Conservation (phyloP, 2,797 vertebrate genomes). For the Manis pentadactyla region DNA sequence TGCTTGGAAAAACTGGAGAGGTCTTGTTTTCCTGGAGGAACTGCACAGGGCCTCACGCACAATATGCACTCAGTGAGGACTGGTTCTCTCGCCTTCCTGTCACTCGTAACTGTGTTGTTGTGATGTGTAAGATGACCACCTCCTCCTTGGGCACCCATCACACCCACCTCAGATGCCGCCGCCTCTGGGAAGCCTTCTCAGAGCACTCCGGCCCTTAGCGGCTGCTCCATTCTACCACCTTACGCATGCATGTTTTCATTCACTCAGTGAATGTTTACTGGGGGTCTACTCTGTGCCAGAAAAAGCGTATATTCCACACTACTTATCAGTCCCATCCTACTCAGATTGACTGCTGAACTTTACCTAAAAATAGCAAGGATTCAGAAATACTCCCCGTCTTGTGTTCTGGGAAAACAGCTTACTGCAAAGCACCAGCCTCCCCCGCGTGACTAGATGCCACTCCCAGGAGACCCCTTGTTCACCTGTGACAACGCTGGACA, state of each 20-base stretch:
- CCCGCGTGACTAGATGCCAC: background rate
- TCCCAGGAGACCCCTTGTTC: background rate
- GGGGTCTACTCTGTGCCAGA: background rate
- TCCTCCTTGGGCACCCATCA: background rate
- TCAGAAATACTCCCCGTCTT: rapidly evolving
- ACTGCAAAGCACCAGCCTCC: background rate
- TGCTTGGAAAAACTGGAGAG: background rate
- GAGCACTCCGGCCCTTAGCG: too few relatives aligned
- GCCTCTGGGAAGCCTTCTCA: background rate
- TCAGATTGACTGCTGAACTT: background rate
- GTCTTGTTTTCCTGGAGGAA: background rate
- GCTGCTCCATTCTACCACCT: background rate
- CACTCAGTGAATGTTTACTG: rapidly evolving
- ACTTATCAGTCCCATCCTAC: background rate
- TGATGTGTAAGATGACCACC: background rate
- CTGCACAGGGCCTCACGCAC: rapidly evolving
- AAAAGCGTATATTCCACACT: rapidly evolving
- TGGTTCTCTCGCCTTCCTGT: background rate
- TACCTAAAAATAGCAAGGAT: background rate
- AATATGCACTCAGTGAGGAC: rapidly evolving
- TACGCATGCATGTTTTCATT: rapidly evolving
- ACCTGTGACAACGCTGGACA: background rate
- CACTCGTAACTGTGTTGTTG: too few relatives aligned
- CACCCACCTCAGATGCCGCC: rapidly evolving
- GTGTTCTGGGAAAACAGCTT: background rate